Percentiles rank a stretch among this genome's conserved stretches.
Conservation (phyloP, 2,797 vertebrate genomes). For the Anabas testudineus region DNA sequence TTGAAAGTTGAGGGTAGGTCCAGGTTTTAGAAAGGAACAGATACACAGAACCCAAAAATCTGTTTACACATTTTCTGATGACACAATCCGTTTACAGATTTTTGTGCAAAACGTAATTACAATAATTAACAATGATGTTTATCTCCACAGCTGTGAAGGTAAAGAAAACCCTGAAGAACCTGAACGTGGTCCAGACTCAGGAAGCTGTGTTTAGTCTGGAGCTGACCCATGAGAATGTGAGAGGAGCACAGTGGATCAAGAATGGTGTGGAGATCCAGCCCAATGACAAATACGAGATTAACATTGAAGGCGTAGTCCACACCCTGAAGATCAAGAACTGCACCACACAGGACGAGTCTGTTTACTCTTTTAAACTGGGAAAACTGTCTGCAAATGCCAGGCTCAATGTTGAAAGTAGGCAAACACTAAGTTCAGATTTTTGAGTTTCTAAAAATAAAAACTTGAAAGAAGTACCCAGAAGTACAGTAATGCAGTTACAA, state of each 20-base stretch:
- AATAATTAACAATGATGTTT: background rate
- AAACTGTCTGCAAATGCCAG: slow-evolving; percentile 94
- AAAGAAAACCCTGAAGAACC: slow-evolving; percentile 96
- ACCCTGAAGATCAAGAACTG: slow-evolving; percentile 92
- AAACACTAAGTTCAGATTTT: background rate
- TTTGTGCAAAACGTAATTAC: background rate
- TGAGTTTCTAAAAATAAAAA: background rate
- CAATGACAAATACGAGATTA: slow-evolving; percentile 91
- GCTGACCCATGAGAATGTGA: slow-evolving; percentile 92
- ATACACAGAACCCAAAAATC: background rate
- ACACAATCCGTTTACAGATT: background rate
- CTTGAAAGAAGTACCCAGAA: background rate
- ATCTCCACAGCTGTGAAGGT: slow-evolving; percentile 92
- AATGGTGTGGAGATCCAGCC: slow-evolving; percentile 91
- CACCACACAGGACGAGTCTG: slow-evolving; percentile 90
- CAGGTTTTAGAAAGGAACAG: background rate
- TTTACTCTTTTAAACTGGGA: slow-evolving; percentile 97
- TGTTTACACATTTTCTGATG: too few species aligned
- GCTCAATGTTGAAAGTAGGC: slow-evolving; percentile 96
- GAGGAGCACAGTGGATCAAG: slow-evolving; percentile 96
- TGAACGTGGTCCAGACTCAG: slow-evolving; percentile 95
- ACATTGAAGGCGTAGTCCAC: slow-evolving; percentile 87
- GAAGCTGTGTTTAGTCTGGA: slow-evolving; percentile 93
- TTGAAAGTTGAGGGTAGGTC: slow-evolving; percentile 94
- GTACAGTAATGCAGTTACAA: background rate